A percentile compares a stretch with the other conserved stretches of the same genome.
These are phyloP conservation scores for Erebia aethiops DNA, from an alignment of 2,888 invertebrate genomes.

Conservation along the genomic window DNA sequence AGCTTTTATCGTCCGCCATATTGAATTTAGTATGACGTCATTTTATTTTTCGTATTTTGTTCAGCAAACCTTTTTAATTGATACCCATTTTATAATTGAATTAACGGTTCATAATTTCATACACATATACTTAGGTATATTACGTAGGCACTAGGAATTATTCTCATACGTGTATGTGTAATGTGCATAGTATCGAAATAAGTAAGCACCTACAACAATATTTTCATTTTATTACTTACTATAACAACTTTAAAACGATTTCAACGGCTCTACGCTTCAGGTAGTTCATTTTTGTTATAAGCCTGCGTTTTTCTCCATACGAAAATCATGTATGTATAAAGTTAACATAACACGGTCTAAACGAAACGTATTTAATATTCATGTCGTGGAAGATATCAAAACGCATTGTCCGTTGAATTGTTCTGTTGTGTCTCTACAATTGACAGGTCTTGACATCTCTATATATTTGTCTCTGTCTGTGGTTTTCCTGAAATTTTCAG, in stretches of 20 bases:
- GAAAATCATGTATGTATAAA: neutral
- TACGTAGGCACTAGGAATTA: too few species aligned
- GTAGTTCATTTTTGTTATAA: slow-evolving; percentile 51
- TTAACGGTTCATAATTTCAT: too few species aligned
- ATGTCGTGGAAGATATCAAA: neutral
- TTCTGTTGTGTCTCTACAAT: too few species aligned
- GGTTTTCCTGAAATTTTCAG: slow-evolving; percentile 8
- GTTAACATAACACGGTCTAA: neutral
- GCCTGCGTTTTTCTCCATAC: slow-evolving; percentile 41
- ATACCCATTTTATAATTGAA: too few species aligned
- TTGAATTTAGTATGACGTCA: too few species aligned
- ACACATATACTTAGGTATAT: too few species aligned
- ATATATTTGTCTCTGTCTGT: neutral
- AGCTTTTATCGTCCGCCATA: too few species aligned
- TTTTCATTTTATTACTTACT: slow-evolving; percentile 40
- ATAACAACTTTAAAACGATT: slow-evolving; percentile 50
- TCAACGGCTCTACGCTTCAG: slow-evolving; percentile 50
- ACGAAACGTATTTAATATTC: neutral
- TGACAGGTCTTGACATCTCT: neutral
- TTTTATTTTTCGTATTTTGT: too few species aligned
- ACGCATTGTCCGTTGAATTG: neutral
- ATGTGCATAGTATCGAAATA: neutral
- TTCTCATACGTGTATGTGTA: too few species aligned
- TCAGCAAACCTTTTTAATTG: too few species aligned
- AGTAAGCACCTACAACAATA: neutral